Evolutionary conservation across 2,797 vertebrate species (phyloP).

Genomic region (Knipowitschia caucasica): DNA sequence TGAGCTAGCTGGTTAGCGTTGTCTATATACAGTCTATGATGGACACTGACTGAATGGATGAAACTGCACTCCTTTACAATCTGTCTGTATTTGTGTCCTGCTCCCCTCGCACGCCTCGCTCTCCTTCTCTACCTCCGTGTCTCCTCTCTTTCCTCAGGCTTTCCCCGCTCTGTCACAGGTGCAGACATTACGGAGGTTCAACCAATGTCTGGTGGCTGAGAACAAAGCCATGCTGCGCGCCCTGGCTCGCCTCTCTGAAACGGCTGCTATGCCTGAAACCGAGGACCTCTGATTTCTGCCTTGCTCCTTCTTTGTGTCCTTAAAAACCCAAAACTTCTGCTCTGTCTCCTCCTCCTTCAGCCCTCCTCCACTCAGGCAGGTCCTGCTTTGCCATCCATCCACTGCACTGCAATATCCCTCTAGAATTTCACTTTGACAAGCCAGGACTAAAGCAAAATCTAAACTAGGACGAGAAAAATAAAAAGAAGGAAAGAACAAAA

Average conservation of each 20-base stretch:
- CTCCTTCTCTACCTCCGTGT: conserved; percentile 33
- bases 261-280: conserved; percentile 82
- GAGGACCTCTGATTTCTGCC: conserved; percentile 87
- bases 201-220: conserved; percentile 88
- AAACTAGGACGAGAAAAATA: not conserved
- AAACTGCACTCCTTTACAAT: not conserved
- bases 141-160: conserved; percentile 79
- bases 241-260: conserved; percentile 85
- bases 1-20: too few species aligned
- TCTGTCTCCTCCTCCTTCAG: conserved; percentile 71
- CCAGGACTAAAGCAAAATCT: not conserved
- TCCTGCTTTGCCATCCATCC: conserved; percentile 53
- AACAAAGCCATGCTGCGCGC: conserved; percentile 92
- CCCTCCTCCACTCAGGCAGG: conserved; percentile 81
- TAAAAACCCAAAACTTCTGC: conserved; percentile 51
- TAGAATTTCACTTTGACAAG: not conserved
- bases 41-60: not conserved
- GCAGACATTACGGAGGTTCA: conserved; percentile 86
- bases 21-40: too few species aligned
- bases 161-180: conserved; percentile 89
- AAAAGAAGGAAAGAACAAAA: not conserved
- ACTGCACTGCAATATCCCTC: conserved; percentile 25
- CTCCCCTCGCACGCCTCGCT: conserved; percentile 45
- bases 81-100: conserved; percentile 34
- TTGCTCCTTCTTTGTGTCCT: conserved; percentile 53